Conservation (phyloP, 2,113 vertebrate species). For the Sula dactylatra region DNA sequence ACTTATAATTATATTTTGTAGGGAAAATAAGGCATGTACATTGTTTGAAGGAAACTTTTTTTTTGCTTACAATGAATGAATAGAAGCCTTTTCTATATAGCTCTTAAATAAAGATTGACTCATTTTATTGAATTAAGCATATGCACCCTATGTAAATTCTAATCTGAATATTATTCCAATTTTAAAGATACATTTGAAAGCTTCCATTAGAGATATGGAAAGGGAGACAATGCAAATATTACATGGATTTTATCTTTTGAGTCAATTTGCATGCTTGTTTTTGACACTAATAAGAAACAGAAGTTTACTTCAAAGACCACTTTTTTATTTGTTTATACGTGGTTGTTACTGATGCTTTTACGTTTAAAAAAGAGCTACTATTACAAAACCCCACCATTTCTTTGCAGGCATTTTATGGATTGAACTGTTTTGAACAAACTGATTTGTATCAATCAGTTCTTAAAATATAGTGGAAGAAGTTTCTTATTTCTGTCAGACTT, state of each 20-base stretch:
- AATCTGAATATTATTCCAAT: not conserved
- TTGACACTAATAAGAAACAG: not conserved
- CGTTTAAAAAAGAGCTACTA: not conserved
- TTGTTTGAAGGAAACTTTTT: slow-evolving; percentile 43
- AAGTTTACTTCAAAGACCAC: not conserved
- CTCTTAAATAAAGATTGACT: not conserved
- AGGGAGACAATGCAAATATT: not conserved
- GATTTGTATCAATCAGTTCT: not conserved
- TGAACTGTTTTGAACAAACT: not conserved
- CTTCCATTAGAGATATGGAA: not conserved
- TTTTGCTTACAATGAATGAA: not conserved
- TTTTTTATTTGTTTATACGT: not conserved
- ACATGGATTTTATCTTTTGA: not conserved
- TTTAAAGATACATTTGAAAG: not conserved
- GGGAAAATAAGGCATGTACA: slow-evolving; percentile 28
- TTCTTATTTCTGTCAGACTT: not conserved
- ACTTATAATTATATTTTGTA: slow-evolving; percentile 47
- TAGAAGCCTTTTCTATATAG: not conserved
- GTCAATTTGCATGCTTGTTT: not conserved
- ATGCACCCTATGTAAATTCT: not conserved
- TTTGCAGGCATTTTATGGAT: not conserved
- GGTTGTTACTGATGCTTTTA: not conserved
- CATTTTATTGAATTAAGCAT: not conserved
- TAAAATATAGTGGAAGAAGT: not conserved
- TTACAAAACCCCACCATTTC: not conserved